Base-by-base conservation (phyloP, 2,113 vertebrate genomes). In the Halichoeres trimaculatus region DNA sequence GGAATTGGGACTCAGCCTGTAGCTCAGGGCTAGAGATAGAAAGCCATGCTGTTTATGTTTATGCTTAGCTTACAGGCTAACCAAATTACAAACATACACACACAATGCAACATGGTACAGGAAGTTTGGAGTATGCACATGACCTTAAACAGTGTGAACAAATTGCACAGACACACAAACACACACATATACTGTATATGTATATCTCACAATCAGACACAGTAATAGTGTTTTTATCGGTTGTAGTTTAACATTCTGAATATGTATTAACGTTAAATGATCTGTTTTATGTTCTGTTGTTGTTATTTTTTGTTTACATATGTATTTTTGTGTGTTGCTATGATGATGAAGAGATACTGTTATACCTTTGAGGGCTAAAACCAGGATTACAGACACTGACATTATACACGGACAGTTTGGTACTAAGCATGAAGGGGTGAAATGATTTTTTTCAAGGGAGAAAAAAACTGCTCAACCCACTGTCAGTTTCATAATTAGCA, bases 231-330 rank as follows among this genome's bases (percentile, higher is more conserved):
- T 58, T 83, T 87, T 84, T 73, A 80, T 68, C 69, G 23, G 13
- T 52, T 20, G 40, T 65, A 76, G 72, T 72, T 82, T 72, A 85
- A 75, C 70, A 83, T 76, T 77, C 66, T 74, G 45, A 81, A 50
- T 30, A 58, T 86, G 83, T 90, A 74, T 77, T 90, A 68, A 86
- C 76, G 80, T 88, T 90, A 91, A 90, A 93, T 92, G 91, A 94
- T 90, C 80, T 54, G 78, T 93, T 94, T 92, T 93, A 89, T 93
- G 90, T 86, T 73, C 45, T 36, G 22, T 76, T 57, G 55, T 66
- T 70, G 70, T 87, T 52, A 1, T 59, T 80, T n/a, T 72, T 75
- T 86, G 90, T 89, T 93, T 92, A 83, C 87, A 90, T 93, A 90
- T 90, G 91, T 61, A 65, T 72, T 69, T 85, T 66, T 65, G 76